A percentile compares a stretch with the other conserved stretches of the same genome.
These are phyloP conservation scores for Andrena camellia DNA, from an alignment of 2,888 invertebrate genomes.

Conservation along the genomic window DNA sequence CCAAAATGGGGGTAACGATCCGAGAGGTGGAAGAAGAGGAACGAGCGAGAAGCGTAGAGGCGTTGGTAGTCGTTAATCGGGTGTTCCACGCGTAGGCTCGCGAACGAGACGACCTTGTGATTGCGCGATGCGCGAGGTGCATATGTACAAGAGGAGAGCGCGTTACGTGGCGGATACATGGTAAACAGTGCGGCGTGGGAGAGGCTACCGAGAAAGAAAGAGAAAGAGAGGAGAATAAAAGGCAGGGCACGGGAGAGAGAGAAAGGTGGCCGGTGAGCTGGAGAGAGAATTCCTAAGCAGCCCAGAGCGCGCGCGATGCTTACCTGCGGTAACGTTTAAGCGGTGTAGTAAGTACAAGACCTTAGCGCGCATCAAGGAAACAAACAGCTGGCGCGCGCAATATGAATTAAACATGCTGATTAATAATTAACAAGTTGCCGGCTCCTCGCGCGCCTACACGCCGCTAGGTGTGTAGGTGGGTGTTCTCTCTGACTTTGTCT, in stretches of 20 bases:
- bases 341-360: constrained; percentile 78
- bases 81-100: constrained; percentile 41
- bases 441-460: constrained; percentile 74
- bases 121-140: constrained; percentile 71
- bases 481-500: constrained; percentile 39
- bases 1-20: background rate
- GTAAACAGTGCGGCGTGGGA: constrained; percentile 60
- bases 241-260: constrained; percentile 4
- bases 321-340: constrained; percentile 76
- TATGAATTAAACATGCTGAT: constrained; percentile 85
- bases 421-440: constrained; percentile 85
- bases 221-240: constrained; percentile 40
- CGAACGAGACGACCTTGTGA: constrained; percentile 76
- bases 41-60: background rate
- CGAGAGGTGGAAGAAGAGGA: too few species aligned
- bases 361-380: constrained; percentile 84
- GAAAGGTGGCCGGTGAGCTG: constrained; percentile 5
- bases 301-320: constrained; percentile 68
- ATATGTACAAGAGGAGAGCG: constrained; percentile 67
- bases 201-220: constrained; percentile 49
- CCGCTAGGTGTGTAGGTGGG: constrained; percentile 71
- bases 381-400: constrained; percentile 84
- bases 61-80: background rate
- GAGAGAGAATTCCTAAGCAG: constrained; percentile 73
- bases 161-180: constrained; percentile 55